phyloP scores from a whole-genome alignment of 2,113 vertebrate species.

The Macroglossus sobrinus region DNA sequence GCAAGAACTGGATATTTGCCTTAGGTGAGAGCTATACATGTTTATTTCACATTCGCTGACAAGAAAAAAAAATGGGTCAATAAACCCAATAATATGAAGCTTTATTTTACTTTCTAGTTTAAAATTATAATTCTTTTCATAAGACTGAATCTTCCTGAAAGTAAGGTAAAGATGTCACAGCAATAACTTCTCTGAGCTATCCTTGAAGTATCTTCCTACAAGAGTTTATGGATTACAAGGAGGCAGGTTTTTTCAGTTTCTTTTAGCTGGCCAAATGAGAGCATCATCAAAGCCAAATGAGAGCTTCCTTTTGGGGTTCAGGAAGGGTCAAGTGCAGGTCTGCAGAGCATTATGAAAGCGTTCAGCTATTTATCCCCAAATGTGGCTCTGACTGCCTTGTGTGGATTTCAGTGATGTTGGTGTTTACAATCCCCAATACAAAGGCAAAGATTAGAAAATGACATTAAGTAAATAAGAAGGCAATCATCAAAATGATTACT shows the following conservation, averaged over 20 bases:
- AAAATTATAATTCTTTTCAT: background rate
- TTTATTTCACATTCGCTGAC: background rate
- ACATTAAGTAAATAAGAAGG: background rate
- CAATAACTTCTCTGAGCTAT: background rate
- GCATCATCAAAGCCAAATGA: background rate
- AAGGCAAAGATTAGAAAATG: constrained; percentile 11
- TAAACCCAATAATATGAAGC: background rate
- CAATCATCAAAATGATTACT: background rate
- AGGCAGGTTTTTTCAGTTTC: background rate
- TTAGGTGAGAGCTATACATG: background rate
- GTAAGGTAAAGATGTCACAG: background rate
- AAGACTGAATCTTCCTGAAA: background rate
- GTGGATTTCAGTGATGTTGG: background rate
- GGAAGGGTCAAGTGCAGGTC: background rate
- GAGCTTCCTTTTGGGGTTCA: background rate
- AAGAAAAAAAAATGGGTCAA: background rate
- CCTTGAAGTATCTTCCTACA: background rate
- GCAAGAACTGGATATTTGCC: background rate
- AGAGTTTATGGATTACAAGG: background rate
- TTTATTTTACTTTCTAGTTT: background rate
- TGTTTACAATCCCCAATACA: background rate
- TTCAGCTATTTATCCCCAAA: background rate
- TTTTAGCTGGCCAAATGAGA: background rate
- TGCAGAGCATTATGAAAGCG: background rate
- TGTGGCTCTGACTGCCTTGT: background rate